Base-by-base conservation (phyloP, 2,888 invertebrate genomes). In the Chironomus riparius region DNA sequence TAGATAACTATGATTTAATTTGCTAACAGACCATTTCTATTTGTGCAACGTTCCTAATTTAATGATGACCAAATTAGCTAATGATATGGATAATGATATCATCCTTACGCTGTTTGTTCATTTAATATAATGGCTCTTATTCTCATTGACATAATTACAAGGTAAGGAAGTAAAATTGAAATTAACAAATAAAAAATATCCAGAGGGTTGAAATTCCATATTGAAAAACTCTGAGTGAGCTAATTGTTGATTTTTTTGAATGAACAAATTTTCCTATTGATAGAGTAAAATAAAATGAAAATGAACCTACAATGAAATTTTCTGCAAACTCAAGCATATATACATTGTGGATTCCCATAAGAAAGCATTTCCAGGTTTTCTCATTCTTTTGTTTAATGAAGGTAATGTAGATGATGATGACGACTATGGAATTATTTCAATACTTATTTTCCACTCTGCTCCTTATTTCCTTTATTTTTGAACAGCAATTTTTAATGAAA, bases 141-240 rank as follows among this genome's bases (percentile, higher is more conserved):
- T 56, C 56, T 74, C 62, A 74, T 74, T 74, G 74, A 68, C 74
- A 74, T 74, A 74, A 74, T 74, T 74, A 68, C 74, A 74, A 74
- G 47, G 70, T 18, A 28, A 68, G 38, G 7, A 68, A 24, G 24
- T 6, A 28, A 28, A n/a, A n/a, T 28, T 28, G 15, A 28, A n/a
- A 24, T n/a, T 15, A 68, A 13, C 4, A 68, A 38, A 24, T 15
- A 12, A 22, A 18, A 68, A 28, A 28, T 13, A 68, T n/a, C 15
- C 13, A 24, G 68, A 38, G 38, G 38, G 38, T 38, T 38, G 10
- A 38, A 24, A 28, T 28, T 38, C 24, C 13, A 22, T 56, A 56
- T 56, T 56, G 56, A 69, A 69, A 69, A 69, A 70, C 47, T 47
- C 21, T 13, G 70, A 47, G 48, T 56, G 56, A 56, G 21, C 15